A percentile compares a stretch with the other conserved stretches of the same genome.
Evolutionary conservation across 2,888 invertebrate genomes (phyloP).

Genomic region (Ischnus inquisitorius): DNA sequence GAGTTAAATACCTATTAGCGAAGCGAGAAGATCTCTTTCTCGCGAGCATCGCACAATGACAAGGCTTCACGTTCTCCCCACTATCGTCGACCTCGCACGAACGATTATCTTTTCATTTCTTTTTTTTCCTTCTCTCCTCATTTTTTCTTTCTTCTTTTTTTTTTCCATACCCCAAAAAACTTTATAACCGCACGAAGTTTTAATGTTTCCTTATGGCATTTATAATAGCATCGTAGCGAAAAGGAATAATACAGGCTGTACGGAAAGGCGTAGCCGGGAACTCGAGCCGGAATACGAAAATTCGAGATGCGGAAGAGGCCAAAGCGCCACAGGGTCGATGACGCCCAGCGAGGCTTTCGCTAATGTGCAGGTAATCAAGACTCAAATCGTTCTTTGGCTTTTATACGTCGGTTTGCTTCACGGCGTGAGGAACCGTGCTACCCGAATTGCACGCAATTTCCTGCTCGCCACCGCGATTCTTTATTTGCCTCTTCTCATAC

Average conservation of each 20-base stretch:
- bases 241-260: no score
- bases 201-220: conserved; percentile 6
- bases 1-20: conserved; percentile 65
- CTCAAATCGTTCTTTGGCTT: not conserved
- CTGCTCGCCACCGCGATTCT: not conserved
- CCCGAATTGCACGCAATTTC: conserved; percentile 27
- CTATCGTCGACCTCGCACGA: not conserved
- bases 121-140: conserved; percentile 6
- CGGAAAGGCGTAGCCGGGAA: not conserved
- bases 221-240: not conserved
- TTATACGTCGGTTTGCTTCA: not conserved
- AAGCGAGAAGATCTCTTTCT: conserved; percentile 38
- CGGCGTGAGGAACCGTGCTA: not conserved
- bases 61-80: conserved; percentile 16
- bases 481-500: not conserved
- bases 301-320: conserved; percentile 4
- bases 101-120: conserved; percentile 18
- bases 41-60: conserved; percentile 44
- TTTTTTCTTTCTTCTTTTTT: not conserved
- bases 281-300: not conserved
- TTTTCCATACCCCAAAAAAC: conserved; percentile 18
- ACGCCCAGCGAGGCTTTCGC: not conserved
- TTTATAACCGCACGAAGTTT: conserved; percentile 12
- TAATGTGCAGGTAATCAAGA: conserved; percentile 17
- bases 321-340: conserved; percentile 3